A percentile compares a stretch with the other conserved stretches of the same genome.
phyloP scores from a whole-genome alignment of 64 coral and sea anemone genomes.

The Acropora tenuis region DNA sequence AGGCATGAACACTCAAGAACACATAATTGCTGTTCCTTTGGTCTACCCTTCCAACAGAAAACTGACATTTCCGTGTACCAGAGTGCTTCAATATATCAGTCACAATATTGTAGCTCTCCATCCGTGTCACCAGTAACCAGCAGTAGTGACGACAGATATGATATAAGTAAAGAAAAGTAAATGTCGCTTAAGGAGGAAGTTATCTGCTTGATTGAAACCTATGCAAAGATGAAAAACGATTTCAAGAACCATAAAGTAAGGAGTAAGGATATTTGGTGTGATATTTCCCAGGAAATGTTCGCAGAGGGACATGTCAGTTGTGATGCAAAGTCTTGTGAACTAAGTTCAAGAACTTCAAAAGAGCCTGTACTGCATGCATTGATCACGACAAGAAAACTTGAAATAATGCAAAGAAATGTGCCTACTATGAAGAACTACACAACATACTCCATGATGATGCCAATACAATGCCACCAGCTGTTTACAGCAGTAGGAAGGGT shows the following conservation, averaged over 20 bases:
- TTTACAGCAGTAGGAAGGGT: conserved; percentile 2
- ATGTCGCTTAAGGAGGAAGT: no score
- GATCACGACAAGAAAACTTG: conserved; percentile 66
- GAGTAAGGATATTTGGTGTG: conserved; percentile 35
- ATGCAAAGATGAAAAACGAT: conserved; percentile 54
- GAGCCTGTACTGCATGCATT: conserved; percentile 15
- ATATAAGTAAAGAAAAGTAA: no score
- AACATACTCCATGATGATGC: not conserved
- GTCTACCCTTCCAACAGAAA: not conserved
- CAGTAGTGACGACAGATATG: not conserved
- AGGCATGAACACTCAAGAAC: no score
- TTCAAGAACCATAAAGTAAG: conserved; percentile 45
- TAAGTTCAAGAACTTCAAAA: no score
- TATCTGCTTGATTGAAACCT: not conserved
- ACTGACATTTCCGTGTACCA: not conserved
- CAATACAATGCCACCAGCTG: not conserved
- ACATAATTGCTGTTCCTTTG: not conserved
- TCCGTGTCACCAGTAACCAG: not conserved
- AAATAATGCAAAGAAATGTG: conserved; percentile 60
- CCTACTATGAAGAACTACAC: not conserved
- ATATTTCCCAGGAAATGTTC: no score
- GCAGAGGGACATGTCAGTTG: no score
- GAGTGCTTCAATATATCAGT: not conserved
- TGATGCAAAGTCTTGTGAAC: no score
- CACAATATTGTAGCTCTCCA: not conserved